A percentile compares a stretch with the other conserved stretches of the same genome.
These are phyloP conservation scores for Dromaius novaehollandiae DNA, from an alignment of 2,113 vertebrate species.

Conservation along the genomic window DNA sequence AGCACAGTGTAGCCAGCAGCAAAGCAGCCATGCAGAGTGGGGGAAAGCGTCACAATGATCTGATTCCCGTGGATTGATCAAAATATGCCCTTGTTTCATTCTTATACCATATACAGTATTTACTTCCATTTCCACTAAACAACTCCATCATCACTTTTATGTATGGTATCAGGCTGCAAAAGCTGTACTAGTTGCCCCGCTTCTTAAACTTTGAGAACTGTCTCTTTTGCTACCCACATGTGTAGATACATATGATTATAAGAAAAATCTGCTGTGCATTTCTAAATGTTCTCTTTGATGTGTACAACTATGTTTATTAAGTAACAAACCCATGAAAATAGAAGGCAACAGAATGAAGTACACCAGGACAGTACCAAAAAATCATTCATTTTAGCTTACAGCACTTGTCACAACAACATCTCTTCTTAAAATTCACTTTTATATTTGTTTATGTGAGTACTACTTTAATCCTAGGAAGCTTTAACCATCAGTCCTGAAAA, in stretches of 20 bases:
- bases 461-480: neutral
- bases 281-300: slow-evolving; percentile 3
- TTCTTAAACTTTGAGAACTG: neutral
- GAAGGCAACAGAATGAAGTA: slow-evolving; percentile 54
- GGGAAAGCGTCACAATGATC: neutral
- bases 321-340: slow-evolving; percentile 53
- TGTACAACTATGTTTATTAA: slow-evolving; percentile 53
- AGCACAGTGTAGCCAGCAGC: neutral
- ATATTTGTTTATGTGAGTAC: neutral
- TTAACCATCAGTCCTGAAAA: neutral
- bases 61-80: neutral
- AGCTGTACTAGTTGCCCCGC: neutral
- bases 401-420: slow-evolving; percentile 13
- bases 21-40: neutral
- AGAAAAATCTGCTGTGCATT: slow-evolving; percentile 28
- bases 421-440: neutral
- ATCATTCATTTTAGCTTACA: slow-evolving; percentile 47
- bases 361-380: slow-evolving; percentile 38
- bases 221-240: neutral
- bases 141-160: neutral
- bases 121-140: neutral
- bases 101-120: neutral
- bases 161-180: neutral
- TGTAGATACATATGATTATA: neutral
- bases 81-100: neutral